Percentiles rank a stretch among this genome's conserved stretches.
These are phyloP conservation scores for Altica lythri DNA, from an alignment of 2,888 invertebrate species.

Conservation along the genomic window DNA sequence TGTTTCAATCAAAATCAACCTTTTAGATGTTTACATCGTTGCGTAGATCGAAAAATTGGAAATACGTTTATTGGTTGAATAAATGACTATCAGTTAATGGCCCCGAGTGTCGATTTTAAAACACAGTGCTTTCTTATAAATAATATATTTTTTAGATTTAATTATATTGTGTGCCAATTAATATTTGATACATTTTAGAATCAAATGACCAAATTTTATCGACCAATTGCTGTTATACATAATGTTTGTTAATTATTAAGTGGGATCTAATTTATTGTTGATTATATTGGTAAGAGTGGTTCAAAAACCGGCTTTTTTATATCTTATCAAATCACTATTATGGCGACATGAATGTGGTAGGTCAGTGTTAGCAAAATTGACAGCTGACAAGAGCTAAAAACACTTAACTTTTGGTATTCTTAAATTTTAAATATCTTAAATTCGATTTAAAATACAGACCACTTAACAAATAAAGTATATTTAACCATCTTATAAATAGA, in stretches of 20 bases:
- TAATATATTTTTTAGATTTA: not conserved
- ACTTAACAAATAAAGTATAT: too few species aligned
- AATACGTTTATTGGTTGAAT: not conserved
- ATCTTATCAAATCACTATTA: not conserved
- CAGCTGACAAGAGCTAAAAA: not conserved
- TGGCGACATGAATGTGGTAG: not conserved
- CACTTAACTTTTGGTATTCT: not conserved
- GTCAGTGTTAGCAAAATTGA: constrained; percentile 6
- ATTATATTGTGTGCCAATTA: not conserved
- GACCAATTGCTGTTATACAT: not conserved
- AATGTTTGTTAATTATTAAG: not conserved
- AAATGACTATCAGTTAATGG: constrained; percentile 1
- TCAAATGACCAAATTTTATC: constrained; percentile 1
- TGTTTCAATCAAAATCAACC: too few species aligned
- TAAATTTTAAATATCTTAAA: too few species aligned
- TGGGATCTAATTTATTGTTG: constrained; percentile 1
- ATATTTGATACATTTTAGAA: not conserved
- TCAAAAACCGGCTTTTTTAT: not conserved
- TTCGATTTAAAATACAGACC: too few species aligned
- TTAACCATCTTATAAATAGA: too few species aligned
- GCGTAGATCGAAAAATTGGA: not conserved
- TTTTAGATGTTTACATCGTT: constrained; percentile 5
- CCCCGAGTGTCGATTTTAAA: not conserved
- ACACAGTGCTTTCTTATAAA: constrained; percentile 1
- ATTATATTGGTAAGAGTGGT: not conserved